These are phyloP conservation scores for Cervus canadensis DNA, from an alignment of 2,113 vertebrate species.

Conservation along the genomic window DNA sequence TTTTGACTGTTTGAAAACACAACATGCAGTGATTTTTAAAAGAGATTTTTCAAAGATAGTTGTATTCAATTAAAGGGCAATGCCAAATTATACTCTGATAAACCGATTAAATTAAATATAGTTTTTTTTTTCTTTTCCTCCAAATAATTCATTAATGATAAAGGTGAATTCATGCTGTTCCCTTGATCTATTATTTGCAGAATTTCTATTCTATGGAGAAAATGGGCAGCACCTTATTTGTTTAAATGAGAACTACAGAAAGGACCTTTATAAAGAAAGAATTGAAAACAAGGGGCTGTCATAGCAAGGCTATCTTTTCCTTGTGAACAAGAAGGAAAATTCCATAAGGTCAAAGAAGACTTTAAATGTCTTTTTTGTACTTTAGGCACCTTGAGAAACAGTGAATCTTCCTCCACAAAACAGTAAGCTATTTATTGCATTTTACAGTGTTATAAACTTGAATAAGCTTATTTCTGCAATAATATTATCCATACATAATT, in stretches of 20 bases:
- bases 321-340: not conserved
- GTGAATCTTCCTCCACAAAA: not conserved
- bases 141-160: not conserved
- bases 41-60: not conserved
- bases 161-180: not conserved
- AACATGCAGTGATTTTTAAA: not conserved
- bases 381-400: not conserved
- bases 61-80: not conserved
- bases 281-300: not conserved
- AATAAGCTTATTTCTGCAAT: not conserved
- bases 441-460: not conserved
- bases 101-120: not conserved
- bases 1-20: conserved; percentile 21
- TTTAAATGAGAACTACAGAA: not conserved
- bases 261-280: not conserved
- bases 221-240: not conserved
- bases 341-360: not conserved
- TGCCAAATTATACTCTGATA: not conserved
- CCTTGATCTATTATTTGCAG: not conserved
- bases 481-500: not conserved
- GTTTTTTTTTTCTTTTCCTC: not conserved
- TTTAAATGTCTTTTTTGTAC: not conserved
- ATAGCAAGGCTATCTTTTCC: not conserved
- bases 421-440: not conserved
- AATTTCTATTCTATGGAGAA: not conserved